A percentile compares a stretch with the other conserved stretches of the same genome.
Evolutionary conservation across 2,888 invertebrate genomes (phyloP).

Genomic region (Hesperia comma): DNA sequence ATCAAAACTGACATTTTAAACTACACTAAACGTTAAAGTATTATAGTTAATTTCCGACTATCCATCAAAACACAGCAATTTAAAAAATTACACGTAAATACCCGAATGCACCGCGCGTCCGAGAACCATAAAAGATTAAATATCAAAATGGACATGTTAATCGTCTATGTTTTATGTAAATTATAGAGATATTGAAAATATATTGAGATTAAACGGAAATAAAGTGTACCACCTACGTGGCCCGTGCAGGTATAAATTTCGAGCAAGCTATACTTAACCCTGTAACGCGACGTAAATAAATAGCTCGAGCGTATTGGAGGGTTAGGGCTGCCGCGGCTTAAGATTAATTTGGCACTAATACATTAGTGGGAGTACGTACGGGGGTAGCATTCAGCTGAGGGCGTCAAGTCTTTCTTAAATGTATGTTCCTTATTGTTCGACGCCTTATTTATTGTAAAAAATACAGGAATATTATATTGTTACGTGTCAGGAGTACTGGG

Average conservation of each 20-base stretch:
- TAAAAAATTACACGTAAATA: not conserved
- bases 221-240: slow-evolving; percentile 36
- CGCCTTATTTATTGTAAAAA: no score
- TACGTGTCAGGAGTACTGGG: no score
- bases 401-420: not conserved
- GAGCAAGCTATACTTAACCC: slow-evolving; percentile 64
- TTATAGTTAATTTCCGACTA: slow-evolving; percentile 19
- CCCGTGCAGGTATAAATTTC: slow-evolving; percentile 55
- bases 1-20: not conserved
- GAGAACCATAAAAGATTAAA: slow-evolving; percentile 9
- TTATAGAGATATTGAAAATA: slow-evolving; percentile 26
- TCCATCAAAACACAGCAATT: slow-evolving; percentile 24
- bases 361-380: slow-evolving; percentile 15
- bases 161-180: slow-evolving; percentile 26
- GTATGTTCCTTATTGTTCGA: not conserved
- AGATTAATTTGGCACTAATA: slow-evolving; percentile 33
- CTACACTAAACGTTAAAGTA: not conserved
- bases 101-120: not conserved
- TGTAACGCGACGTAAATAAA: slow-evolving; percentile 64
- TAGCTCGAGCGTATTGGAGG: slow-evolving; percentile 53
- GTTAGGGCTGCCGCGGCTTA: slow-evolving; percentile 50
- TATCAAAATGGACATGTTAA: slow-evolving; percentile 28
- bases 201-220: slow-evolving; percentile 32
- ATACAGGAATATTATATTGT: no score
- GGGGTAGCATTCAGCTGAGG: not conserved